Evolutionary conservation across 2,113 vertebrate genomes (phyloP).

Genomic region (Phalacrocorax aristotelis): DNA sequence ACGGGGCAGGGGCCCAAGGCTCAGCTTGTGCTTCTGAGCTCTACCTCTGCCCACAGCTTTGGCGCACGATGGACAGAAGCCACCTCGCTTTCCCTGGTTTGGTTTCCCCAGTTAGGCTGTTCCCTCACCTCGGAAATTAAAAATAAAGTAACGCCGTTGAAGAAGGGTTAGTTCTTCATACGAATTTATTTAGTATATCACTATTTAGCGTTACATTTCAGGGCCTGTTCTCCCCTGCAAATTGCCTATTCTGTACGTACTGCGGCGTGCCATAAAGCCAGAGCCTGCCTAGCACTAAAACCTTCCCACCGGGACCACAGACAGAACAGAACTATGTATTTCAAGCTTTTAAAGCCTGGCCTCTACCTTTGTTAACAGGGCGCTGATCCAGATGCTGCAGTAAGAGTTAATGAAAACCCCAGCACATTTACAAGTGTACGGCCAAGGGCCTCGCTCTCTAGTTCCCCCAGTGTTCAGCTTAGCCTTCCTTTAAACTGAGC

Average conservation of each 20-base stretch:
- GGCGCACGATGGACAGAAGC: not conserved
- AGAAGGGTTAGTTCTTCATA: not conserved
- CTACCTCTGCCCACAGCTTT: not conserved
- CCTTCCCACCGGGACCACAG: accelerated
- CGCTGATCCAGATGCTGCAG: not conserved
- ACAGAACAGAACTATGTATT: not conserved
- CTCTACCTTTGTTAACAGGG: accelerated
- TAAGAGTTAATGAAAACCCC: not conserved
- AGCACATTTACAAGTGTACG: not conserved
- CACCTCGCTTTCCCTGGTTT: not conserved
- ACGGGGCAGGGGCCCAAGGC: not conserved
- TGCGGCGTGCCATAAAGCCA: not conserved
- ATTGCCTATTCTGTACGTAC: not conserved
- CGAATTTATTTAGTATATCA: not conserved
- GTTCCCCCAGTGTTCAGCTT: not conserved
- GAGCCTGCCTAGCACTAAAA: not conserved
- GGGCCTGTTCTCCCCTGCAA: not conserved
- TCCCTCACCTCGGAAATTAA: not conserved
- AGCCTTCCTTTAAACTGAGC: not conserved
- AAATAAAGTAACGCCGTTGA: not conserved
- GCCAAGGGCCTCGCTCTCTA: not conserved
- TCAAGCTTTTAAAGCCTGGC: not conserved
- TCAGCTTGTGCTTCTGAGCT: not conserved
- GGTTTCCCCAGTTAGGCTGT: not conserved
- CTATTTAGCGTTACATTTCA: not conserved